These are phyloP conservation scores for Tupiocoris notatus DNA, from an alignment of 2,888 invertebrate species.

Conservation along the genomic window DNA sequence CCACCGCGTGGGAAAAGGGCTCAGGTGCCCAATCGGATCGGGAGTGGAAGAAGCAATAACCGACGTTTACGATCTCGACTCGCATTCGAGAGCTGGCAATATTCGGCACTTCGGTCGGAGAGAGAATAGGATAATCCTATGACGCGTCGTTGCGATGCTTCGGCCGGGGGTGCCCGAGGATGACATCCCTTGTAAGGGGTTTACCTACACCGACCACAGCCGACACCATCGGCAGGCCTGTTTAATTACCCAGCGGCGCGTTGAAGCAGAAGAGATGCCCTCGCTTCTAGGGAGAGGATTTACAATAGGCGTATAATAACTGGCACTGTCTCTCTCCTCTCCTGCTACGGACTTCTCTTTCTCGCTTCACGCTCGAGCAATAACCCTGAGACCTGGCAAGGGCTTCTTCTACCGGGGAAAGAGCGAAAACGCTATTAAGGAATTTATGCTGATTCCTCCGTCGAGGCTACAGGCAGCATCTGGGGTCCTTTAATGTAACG, in stretches of 20 bases:
- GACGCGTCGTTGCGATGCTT: not conserved
- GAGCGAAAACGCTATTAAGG: conserved; percentile 46
- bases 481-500: conserved; percentile 44
- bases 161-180: conserved; percentile 28
- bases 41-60: conserved; percentile 41
- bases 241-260: conserved; percentile 36
- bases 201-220: conserved; percentile 5
- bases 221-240: not conserved
- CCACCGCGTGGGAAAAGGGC: too few species aligned
- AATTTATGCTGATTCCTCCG: conserved; percentile 50
- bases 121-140: conserved; percentile 27
- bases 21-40: conserved; percentile 35
- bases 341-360: not conserved
- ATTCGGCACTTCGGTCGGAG: conserved; percentile 40
- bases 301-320: conserved; percentile 43
- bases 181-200: conserved; percentile 12
- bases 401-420: not conserved
- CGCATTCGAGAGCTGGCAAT: conserved; percentile 25
- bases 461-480: conserved; percentile 41
- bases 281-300: conserved; percentile 26
- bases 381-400: not conserved
- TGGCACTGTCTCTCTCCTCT: conserved; percentile 24
- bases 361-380: not conserved
- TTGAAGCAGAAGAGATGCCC: not conserved
- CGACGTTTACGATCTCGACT: conserved; percentile 19